These are phyloP conservation scores for Scrobipalpa atriplicella DNA, from an alignment of 2,888 invertebrate species.

Conservation along the genomic window DNA sequence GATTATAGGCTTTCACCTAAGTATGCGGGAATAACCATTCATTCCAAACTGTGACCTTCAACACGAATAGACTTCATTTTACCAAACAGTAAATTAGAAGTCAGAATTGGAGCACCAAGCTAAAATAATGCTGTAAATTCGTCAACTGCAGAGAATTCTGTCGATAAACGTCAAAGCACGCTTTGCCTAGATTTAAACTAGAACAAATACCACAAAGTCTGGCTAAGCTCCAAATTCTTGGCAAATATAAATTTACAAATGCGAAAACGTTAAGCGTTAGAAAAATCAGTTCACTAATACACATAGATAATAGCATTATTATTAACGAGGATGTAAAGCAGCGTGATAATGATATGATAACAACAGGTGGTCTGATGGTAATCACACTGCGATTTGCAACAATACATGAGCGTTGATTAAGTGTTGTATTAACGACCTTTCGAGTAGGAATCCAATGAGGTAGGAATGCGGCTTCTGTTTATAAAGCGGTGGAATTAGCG, in stretches of 20 bases:
- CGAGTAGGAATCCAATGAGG: neutral
- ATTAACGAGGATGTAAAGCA: constrained; percentile 4
- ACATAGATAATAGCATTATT: constrained; percentile 14
- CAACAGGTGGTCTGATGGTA: constrained; percentile 29
- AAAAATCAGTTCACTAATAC: constrained; percentile 19
- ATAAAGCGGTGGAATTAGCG: constrained; percentile 21
- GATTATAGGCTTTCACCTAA: constrained; percentile 47
- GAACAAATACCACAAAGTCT: constrained; percentile 49
- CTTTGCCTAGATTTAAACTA: constrained; percentile 48
- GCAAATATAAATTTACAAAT: constrained; percentile 39
- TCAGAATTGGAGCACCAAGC: neutral
- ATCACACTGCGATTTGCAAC: constrained; percentile 14
- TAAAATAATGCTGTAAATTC: neutral
- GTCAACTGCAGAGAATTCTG: constrained; percentile 9
- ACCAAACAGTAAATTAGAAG: neutral
- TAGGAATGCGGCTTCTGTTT: constrained; percentile 21
- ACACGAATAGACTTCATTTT: neutral
- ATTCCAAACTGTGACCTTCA: constrained; percentile 15
- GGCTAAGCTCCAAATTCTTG: constrained; percentile 52
- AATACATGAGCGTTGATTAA: constrained; percentile 19
- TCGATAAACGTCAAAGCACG: constrained; percentile 24
- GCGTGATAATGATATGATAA: constrained; percentile 22
- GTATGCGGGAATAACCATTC: constrained; percentile 14
- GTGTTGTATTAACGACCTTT: constrained; percentile 5
- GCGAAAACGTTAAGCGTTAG: neutral